Evolutionary conservation across 2,888 invertebrate species (phyloP), one percentile per base, ranked within the genome.

Genomic region (Coelopa pilipes): DNA sequence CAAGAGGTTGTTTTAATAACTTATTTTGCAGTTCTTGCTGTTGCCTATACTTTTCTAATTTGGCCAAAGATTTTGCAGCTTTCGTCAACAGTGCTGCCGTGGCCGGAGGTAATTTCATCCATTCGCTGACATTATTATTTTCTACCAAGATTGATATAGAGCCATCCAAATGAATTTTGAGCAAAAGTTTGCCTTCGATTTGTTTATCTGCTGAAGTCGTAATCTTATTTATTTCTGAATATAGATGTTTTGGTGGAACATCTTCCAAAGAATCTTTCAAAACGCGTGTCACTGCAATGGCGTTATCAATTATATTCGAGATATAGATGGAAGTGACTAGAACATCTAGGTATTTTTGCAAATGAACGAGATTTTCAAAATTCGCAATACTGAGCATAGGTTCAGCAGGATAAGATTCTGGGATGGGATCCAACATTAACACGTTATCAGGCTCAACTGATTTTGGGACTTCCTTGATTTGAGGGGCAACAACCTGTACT

Each of bases 111-210:
- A 71, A 45, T 24, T 65, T 71, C 34, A 71, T 65, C 71, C 71
- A 71, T 50, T 71, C 71, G 46, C 55, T 71, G 13, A 50, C 63
- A 49, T 70, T 59, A 45, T 65, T 71, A 55, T 71, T 71, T 12
- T 75, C 75, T n/a, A 70, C 71, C 1, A 75, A 55, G 24, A 76
- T 76, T 0, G 74, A 74, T 45, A 76, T 70, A 12, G 76, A 75
- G 9, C 74, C 76, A 47, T 73, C 73, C 19, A 57, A 45, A 13
- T 73, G 69, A 19, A 69, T 68, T 69, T 73, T 73, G 1, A 73
- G 17, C 15, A 73, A 63, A 65, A 65, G 71, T 71, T 65, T 71
- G 15, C 47, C 69, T 17, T 62, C 62, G n/a, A 2, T 3, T 45
- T 24, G 24, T 49, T 47, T 11, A 11, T 62, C 45, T 46, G 63